Base-by-base conservation (phyloP, 1,140 invertebrate species). In the Bombus terrestris region DNA sequence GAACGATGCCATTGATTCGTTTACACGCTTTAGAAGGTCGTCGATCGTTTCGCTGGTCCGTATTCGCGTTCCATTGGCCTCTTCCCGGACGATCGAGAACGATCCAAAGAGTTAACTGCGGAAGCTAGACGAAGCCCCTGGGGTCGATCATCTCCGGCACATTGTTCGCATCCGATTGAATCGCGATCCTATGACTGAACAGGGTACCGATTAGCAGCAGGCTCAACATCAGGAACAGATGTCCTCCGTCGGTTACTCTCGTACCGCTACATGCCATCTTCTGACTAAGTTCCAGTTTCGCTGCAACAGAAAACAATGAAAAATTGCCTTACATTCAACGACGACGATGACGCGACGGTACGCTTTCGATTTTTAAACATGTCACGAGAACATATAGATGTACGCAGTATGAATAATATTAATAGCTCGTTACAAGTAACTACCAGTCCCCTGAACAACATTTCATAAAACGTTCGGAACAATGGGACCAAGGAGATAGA, bases 261-360 rank as follows among this genome's bases (percentile, higher is more conserved):
- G 92, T 92, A 39, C 94, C 93, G 86, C 91, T 95, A 91, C 94
- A 95, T 13, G 93, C 92, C 43, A 94, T 93, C 83, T 95, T 95
- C 68, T 94, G 92, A 41, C 89, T 85, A 85, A 93, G 91, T 32
- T 95, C 94, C 88, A 95, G 78, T 92, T 94, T 95, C 10, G 94
- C 95, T 95, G 91, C 3, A 95, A 95, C 90, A 93, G 39, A 93
- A 69, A 88, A 15, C 47, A 37, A 59, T 18, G 13, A 12, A n/a
- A 62, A n/a, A n/a, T 59, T 28, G 37, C 35, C 18, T 39, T 3
- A 22, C 3, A 71, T 5, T 12, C 68, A 12, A 32, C 13, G 22
- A 53, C 47, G 18, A 53, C 47, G 47, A 18, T 18, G 15, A 47
- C 15, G 15, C 47, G 47, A 18, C 15, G 15, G 43, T 18, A 47